phyloP scores from a whole-genome alignment of 2,888 invertebrate genomes.

The Drosophila mimica region DNA sequence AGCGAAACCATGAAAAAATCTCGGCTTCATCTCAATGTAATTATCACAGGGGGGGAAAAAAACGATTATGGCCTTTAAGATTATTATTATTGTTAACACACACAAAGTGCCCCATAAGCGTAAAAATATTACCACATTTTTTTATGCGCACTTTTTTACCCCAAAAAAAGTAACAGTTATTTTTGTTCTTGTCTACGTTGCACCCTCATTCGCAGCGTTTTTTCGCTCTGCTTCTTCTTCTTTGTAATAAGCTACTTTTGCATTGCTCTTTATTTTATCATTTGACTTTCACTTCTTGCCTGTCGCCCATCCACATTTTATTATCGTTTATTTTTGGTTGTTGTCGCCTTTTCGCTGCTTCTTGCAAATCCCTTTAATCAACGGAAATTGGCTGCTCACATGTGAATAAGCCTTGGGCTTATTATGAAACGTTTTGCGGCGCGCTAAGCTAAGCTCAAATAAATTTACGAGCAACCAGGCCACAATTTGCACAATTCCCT shows the following conservation, averaged over 20 bases:
- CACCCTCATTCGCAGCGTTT: slow-evolving; percentile 59
- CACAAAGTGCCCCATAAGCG: slow-evolving; percentile 66
- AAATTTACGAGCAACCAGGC: slow-evolving; percentile 63
- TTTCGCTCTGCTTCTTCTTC: not conserved
- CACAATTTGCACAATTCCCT: slow-evolving; percentile 54
- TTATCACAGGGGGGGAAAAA: slow-evolving; percentile 59
- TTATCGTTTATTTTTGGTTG: slow-evolving; percentile 37
- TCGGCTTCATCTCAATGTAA: slow-evolving; percentile 73
- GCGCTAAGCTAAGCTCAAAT: slow-evolving; percentile 63
- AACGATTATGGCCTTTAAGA: slow-evolving; percentile 65
- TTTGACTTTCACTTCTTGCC: slow-evolving; percentile 48
- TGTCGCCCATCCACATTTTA: slow-evolving; percentile 54
- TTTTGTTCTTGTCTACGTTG: slow-evolving; percentile 32
- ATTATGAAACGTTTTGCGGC: slow-evolving; percentile 26
- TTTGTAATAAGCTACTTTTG: slow-evolving; percentile 70
- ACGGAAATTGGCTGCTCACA: slow-evolving; percentile 72
- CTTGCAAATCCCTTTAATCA: slow-evolving; percentile 72
- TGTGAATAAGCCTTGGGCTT: slow-evolving; percentile 57
- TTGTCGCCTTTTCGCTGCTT: slow-evolving; percentile 7
- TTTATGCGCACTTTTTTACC: slow-evolving; percentile 37
- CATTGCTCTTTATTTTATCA: slow-evolving; percentile 75
- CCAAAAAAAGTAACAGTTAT: slow-evolving; percentile 32
- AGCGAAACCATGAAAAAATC: slow-evolving; percentile 19
- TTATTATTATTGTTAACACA: slow-evolving; percentile 78
- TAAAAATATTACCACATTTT: slow-evolving; percentile 61